Conservation (phyloP, 2,888 invertebrate species). For the Cephus nigrinus region DNA sequence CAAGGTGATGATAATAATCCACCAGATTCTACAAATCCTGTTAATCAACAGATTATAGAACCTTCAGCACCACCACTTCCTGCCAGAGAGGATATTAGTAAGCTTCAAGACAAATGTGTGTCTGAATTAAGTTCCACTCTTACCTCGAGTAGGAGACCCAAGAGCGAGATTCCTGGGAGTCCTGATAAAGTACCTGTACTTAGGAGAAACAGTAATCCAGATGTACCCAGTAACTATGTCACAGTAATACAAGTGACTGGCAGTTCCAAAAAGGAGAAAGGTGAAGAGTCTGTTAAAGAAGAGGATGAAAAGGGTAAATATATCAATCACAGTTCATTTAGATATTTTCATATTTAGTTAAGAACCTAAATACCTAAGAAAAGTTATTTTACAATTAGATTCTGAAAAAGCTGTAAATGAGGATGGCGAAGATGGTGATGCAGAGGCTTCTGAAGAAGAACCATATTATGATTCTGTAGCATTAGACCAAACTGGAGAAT, state of each 20-base stretch:
- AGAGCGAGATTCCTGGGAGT: constrained; percentile 62
- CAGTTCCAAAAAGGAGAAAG: constrained; percentile 62
- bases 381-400: constrained; percentile 34
- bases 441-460: constrained; percentile 65
- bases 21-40: constrained; percentile 32
- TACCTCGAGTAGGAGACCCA: constrained; percentile 56
- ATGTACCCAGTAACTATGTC: constrained; percentile 76
- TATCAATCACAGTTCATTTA: constrained; percentile 21
- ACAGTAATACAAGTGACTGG: constrained; percentile 92
- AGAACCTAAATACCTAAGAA: neutral
- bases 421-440: constrained; percentile 63
- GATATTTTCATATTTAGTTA: neutral
- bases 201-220: constrained; percentile 66
- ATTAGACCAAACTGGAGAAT: constrained; percentile 73
- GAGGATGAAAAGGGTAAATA: constrained; percentile 63
- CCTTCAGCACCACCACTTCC: constrained; percentile 63
- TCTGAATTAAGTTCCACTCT: constrained; percentile 62
- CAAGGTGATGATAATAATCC: constrained; percentile 35
- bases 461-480: constrained; percentile 70
- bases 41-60: constrained; percentile 38
- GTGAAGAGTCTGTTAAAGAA: constrained; percentile 69
- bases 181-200: constrained; percentile 59
- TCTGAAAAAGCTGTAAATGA: constrained; percentile 61
- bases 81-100: constrained; percentile 58
- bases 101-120: constrained; percentile 66